These are phyloP conservation scores for Aramus guarauna DNA, from an alignment of 2,113 vertebrate species.

Conservation along the genomic window DNA sequence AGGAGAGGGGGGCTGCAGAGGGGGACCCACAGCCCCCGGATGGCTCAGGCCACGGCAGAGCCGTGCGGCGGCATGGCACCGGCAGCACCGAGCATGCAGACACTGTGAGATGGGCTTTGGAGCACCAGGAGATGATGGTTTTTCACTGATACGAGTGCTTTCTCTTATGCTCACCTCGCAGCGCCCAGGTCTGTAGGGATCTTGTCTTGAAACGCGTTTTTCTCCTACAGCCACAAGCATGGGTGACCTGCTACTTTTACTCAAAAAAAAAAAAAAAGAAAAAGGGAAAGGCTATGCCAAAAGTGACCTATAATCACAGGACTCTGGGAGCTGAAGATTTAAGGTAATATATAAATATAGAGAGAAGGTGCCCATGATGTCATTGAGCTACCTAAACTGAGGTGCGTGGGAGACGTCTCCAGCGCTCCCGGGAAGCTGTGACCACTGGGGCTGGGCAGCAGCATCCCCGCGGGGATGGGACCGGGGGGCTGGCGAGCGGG, in stretches of 20 bases:
- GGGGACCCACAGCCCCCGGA: not conserved
- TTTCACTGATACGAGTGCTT: not conserved
- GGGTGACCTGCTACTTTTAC: not conserved
- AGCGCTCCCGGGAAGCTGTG: not conserved
- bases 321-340: not conserved
- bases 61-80: not conserved
- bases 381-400: not conserved
- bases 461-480: accelerated
- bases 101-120: accelerated
- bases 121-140: not conserved
- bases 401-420: not conserved
- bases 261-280: not conserved
- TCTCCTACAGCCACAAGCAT: not conserved
- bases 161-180: accelerated
- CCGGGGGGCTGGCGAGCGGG: accelerated
- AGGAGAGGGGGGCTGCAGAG: too few relatives aligned
- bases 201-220: not conserved
- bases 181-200: not conserved
- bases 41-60: not conserved
- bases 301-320: not conserved
- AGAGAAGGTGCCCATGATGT: not conserved
- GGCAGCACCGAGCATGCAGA: accelerated
- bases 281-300: not conserved
- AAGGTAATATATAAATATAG: not conserved
- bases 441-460: not conserved